These are phyloP conservation scores for Oreochromis tanganicae DNA, from an alignment of 2,113 vertebrate species.

Conservation along the genomic window DNA sequence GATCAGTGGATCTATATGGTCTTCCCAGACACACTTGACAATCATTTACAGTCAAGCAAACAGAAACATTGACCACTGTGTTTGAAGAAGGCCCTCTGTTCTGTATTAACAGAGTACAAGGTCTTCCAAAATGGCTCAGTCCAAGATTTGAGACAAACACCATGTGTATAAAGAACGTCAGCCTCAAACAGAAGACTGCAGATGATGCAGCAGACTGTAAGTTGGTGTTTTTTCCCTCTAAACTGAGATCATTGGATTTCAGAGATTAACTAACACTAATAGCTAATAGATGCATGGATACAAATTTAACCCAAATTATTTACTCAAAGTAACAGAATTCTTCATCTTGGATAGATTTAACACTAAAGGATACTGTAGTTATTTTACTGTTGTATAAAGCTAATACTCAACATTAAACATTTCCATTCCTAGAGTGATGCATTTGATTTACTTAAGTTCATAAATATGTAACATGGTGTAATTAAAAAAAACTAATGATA, in stretches of 20 bases:
- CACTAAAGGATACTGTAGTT: background rate
- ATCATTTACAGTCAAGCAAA: background rate
- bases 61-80: background rate
- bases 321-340: accelerated
- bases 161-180: background rate
- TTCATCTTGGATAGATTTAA: background rate
- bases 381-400: background rate
- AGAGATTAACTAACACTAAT: background rate
- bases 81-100: background rate
- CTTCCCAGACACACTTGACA: background rate
- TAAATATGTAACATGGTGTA: background rate
- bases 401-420: background rate
- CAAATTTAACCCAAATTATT: background rate
- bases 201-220: background rate
- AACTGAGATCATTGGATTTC: background rate
- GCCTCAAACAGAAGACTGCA: accelerated
- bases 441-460: background rate
- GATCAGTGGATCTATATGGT: background rate
- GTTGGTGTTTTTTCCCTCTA: background rate
- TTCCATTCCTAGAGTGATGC: background rate
- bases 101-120: background rate
- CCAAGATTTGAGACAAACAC: background rate
- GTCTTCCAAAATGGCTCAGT: background rate
- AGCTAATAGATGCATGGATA: background rate
- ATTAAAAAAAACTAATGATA: background rate